phyloP scores from a whole-genome alignment of 2,113 vertebrate species.

The Amphilophus citrinellus region DNA sequence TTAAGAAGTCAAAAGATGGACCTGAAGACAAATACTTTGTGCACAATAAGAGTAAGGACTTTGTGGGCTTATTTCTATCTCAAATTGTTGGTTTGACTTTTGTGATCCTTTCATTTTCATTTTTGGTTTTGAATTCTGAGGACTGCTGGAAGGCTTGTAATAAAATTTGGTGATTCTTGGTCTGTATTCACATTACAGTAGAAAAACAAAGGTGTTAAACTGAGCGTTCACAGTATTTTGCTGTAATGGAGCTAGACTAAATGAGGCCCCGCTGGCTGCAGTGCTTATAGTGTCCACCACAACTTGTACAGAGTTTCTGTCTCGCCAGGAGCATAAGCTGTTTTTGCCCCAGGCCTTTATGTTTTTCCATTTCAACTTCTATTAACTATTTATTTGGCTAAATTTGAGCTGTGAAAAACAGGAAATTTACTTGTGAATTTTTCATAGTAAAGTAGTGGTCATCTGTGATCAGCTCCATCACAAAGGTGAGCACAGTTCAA shows the following conservation, averaged over 20 bases:
- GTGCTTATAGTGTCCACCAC: background rate
- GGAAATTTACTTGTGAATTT: too few relatives aligned
- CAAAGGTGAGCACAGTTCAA: too few relatives aligned
- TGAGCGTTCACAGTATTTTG: background rate
- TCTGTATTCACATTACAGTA: background rate
- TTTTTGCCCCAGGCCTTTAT: background rate
- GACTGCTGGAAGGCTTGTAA: background rate
- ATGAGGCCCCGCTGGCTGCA: background rate
- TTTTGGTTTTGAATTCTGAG: background rate
- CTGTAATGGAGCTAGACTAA: background rate
- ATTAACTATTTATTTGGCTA: too few relatives aligned
- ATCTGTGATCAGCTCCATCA: too few relatives aligned
- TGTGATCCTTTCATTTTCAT: background rate
- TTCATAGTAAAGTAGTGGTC: too few relatives aligned
- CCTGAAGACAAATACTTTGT: slow-evolving; percentile 95
- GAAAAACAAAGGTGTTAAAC: background rate
- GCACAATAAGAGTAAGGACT: slow-evolving; percentile 94
- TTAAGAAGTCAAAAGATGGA: slow-evolving; percentile 95
- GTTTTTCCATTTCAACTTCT: too few relatives aligned
- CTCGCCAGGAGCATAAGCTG: background rate
- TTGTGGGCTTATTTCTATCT: background rate
- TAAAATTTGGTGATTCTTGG: background rate
- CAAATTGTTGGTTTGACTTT: background rate
- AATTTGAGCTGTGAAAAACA: too few relatives aligned
- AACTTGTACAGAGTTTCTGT: background rate